Evolutionary conservation across 2,888 invertebrate species (phyloP).

Genomic region (Melieria omissa): DNA sequence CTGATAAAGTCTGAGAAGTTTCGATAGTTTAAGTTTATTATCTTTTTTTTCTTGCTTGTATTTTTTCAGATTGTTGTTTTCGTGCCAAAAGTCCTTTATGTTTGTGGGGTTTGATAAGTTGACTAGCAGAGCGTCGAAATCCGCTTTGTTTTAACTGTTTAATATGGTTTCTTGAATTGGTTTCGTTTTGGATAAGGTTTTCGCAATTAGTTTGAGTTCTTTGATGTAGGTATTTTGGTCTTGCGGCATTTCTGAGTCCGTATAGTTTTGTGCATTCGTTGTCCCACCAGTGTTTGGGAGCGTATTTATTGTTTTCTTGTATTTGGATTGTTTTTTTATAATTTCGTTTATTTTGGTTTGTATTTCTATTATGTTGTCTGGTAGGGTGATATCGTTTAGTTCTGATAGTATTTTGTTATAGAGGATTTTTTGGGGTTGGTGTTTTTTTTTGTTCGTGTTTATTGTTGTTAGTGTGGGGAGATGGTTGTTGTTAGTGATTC

Average conservation of each 20-base stretch:
- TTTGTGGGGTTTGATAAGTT: no score
- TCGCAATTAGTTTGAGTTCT: not conserved
- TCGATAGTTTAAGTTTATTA: not conserved
- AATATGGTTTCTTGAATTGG: not conserved
- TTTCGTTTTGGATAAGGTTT: not conserved
- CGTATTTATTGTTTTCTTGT: not conserved
- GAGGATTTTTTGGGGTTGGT: no score
- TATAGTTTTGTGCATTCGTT: conserved; percentile 37
- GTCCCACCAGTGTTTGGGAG: not conserved
- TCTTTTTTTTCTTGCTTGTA: no score
- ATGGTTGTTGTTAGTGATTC: no score
- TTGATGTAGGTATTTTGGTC: not conserved
- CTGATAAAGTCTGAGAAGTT: not conserved
- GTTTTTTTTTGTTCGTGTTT: no score
- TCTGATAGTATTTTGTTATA: no score
- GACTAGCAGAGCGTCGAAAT: not conserved
- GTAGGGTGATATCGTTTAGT: no score
- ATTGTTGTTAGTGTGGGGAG: no score
- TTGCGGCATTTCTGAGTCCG: conserved; percentile 8
- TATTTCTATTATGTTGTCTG: not conserved
- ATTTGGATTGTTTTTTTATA: not conserved
- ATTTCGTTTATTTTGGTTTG: not conserved
- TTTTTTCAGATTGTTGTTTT: no score
- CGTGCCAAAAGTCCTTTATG: no score
- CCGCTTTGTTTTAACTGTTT: not conserved